A percentile compares a stretch with the other conserved stretches of the same genome.
Evolutionary conservation across 2,888 invertebrate species (phyloP).

Genomic region (Drosophila neotestacea): DNA sequence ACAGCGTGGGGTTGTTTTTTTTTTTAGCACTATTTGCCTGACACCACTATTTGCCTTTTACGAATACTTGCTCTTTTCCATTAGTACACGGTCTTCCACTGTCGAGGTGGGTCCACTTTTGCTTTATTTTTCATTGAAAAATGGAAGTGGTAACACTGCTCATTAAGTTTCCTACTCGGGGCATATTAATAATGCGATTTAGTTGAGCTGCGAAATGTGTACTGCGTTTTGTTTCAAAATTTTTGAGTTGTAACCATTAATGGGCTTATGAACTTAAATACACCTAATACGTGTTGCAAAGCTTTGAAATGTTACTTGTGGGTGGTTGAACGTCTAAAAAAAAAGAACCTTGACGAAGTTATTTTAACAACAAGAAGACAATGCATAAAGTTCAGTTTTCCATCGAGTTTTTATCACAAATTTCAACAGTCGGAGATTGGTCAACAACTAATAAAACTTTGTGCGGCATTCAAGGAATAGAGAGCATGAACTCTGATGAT

Average conservation of each 20-base stretch:
- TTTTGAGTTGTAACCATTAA: neutral
- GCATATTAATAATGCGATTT: no score
- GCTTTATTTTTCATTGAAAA: no score
- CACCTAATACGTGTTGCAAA: neutral
- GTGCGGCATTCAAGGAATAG: conserved; percentile 53
- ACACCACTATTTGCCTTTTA: no score
- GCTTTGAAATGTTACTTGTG: conserved; percentile 25
- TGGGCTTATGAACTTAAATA: neutral
- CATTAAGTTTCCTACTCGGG: no score
- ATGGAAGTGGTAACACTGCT: no score
- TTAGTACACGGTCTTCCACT: no score
- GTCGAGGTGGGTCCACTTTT: no score
- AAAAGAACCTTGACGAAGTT: conserved; percentile 18
- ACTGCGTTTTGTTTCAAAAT: neutral
- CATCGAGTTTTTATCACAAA: conserved; percentile 15
- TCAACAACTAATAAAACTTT: conserved; percentile 76
- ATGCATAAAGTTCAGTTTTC: conserved; percentile 42
- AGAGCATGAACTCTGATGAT: conserved; percentile 38
- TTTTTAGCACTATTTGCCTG: no score
- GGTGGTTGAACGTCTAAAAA: conserved; percentile 1
- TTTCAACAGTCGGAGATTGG: conserved; percentile 48
- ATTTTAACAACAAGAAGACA: conserved; percentile 35
- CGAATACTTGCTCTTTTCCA: no score
- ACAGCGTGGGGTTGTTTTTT: no score
- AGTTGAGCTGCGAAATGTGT: neutral